Evolutionary conservation across 2,797 vertebrate genomes (phyloP).

Genomic region (Gymnothorax javanicus): DNA sequence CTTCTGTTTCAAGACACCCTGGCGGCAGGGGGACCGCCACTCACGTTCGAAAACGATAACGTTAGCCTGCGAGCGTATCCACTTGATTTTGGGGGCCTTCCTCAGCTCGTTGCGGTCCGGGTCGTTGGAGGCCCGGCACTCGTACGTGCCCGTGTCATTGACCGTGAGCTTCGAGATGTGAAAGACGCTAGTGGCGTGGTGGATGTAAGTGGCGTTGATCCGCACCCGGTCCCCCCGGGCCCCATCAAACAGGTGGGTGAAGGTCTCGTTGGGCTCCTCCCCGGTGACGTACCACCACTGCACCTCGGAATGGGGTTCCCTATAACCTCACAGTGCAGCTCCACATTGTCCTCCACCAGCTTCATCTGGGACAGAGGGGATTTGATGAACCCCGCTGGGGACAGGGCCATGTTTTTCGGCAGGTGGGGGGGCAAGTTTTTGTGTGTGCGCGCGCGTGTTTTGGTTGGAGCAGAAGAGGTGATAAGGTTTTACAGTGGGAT

Average conservation of each 20-base stretch:
- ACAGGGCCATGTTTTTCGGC: constrained; percentile 64
- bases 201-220: constrained; percentile 87
- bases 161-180: constrained; percentile 74
- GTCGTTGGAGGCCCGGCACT: constrained; percentile 95
- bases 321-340: constrained; percentile 89
- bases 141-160: constrained; percentile 86
- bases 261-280: constrained; percentile 75
- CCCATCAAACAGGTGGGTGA: constrained; percentile 86
- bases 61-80: constrained; percentile 94
- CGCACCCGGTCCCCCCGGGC: constrained; percentile 79
- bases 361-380: constrained; percentile 85
- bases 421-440: constrained; percentile 76
- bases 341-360: constrained; percentile 72
- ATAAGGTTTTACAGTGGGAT: no score
- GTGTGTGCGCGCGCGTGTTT: no score
- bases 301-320: constrained; percentile 87
- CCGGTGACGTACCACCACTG: constrained; percentile 92
- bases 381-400: constrained; percentile 85
- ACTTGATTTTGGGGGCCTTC: constrained; percentile 91
- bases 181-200: constrained; percentile 84
- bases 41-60: constrained; percentile 94
- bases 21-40: constrained; percentile 64
- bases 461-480: no score
- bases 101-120: constrained; percentile 92
- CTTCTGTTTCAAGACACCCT: constrained; percentile 39